phyloP scores from a whole-genome alignment of 2,888 invertebrate species.

The Macrophya alboannulata region DNA sequence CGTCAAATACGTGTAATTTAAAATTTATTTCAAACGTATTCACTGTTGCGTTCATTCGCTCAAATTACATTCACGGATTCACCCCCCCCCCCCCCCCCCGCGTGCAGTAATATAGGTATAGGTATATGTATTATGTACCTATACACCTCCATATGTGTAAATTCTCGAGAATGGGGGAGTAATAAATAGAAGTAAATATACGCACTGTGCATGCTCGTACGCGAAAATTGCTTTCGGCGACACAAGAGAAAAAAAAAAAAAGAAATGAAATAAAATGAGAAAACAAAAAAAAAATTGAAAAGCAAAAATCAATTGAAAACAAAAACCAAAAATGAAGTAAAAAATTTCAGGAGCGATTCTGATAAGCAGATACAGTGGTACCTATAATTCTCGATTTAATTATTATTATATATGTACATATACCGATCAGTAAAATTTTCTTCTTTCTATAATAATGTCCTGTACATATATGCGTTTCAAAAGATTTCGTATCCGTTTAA shows the following conservation, averaged over 20 bases:
- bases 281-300: not conserved
- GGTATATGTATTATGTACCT: too few relatives aligned
- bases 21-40: constrained; percentile 13
- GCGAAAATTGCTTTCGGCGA: not conserved
- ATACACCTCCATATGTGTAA: not conserved
- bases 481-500: not conserved
- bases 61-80: constrained; percentile 15
- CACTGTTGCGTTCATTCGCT: constrained; percentile 18
- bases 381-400: not conserved
- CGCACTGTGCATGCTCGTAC: not conserved
- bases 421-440: not conserved
- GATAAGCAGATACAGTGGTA: too few relatives aligned
- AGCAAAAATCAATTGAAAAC: not conserved
- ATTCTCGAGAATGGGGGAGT: constrained; percentile 4
- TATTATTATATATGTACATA: not conserved
- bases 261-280: not conserved
- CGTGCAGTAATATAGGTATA: not conserved
- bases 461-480: not conserved
- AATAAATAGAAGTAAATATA: constrained; percentile 11
- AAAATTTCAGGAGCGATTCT: too few relatives aligned
- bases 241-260: not conserved
- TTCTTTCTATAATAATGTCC: not conserved
- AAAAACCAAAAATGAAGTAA: too few relatives aligned
- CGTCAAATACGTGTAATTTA: not conserved
- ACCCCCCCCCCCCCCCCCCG: too few relatives aligned